Base-by-base conservation (phyloP, 2,113 vertebrate genomes). In the Microtus oregoni region DNA sequence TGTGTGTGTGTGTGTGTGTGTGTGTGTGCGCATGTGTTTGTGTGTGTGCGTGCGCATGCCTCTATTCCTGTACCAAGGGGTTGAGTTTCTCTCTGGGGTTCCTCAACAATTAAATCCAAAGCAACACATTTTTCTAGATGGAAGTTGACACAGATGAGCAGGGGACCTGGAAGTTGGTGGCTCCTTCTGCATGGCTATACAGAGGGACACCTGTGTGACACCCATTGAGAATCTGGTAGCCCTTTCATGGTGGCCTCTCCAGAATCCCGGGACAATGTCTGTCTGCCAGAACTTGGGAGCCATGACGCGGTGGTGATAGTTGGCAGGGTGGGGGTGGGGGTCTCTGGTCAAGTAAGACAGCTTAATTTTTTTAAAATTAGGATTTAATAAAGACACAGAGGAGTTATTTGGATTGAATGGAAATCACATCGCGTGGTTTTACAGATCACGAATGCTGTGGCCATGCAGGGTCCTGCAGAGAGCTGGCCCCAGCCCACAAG, bases 381-480 rank as follows among this genome's bases (percentile, higher is more conserved):
- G 35, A 91, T 88, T 94, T 95, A 63, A 38, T 88, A 55, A 91
- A 91, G 12, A 89, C 73, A 70, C 41, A 52, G 52, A 30, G 26
- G 52, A 28, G 35, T 92, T 58, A 15, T 52, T 82, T 1, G 50
- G 73, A 26, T 38, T 11, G 2, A 75, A 52, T 44, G 41, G 11
- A 89, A 77, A 47, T 24, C 13, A 32, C 15, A 38, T 1, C 7
- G 10, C 24, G 68, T 10, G 0, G 75, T 32, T 93, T 94, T 26
- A 67, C 14, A n/a, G 52, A 38, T 47, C 32, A 4, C 13, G 15
- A 26, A 50, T 19, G 1, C 28, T 1, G 15, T 20, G 73, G 28
- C 55, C 1, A n/a, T 2, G 1, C 38, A 17, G 44, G 82, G 4
- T 28, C 24, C 61, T 50, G 41, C 38, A 4, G 61, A 55, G 35